Conservation (phyloP, 2,797 vertebrate species). For the Bradypodion pumilum region DNA sequence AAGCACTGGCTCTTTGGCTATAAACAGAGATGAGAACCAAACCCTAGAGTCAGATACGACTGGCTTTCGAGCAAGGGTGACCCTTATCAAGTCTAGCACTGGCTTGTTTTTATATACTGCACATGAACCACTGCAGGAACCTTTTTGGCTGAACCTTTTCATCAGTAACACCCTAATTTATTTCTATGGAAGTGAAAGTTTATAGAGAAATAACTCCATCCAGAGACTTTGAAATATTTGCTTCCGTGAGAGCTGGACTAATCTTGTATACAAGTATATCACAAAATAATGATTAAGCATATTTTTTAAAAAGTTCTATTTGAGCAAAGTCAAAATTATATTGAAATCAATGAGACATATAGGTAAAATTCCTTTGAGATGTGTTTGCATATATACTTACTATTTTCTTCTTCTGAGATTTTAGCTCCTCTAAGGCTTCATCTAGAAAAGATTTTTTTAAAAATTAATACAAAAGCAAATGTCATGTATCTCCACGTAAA, state of each 20-base stretch:
- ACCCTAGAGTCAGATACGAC: too few relatives aligned
- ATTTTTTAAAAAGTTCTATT: background rate
- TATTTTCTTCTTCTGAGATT: constrained; percentile 93
- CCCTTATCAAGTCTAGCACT: too few relatives aligned
- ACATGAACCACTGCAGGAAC: too few relatives aligned
- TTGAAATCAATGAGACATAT: background rate
- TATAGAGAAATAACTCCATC: background rate
- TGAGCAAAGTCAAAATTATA: background rate
- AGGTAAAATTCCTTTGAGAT: background rate
- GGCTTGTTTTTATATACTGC: too few relatives aligned
- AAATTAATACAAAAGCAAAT: constrained; percentile 22
- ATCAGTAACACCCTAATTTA: background rate
- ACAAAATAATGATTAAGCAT: background rate
- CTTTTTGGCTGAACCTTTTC: background rate
- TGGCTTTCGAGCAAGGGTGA: too few relatives aligned
- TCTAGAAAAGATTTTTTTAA: constrained; percentile 78
- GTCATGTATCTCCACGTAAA: constrained; percentile 12
- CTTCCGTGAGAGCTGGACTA: background rate
- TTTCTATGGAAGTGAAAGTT: background rate
- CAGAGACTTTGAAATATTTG: background rate
- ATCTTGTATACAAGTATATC: background rate
- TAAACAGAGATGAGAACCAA: too few relatives aligned
- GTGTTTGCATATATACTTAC: constrained; percentile 79
- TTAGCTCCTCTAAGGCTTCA: constrained; percentile 94
- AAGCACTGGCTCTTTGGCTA: too few relatives aligned